These are phyloP conservation scores for Oryzias sinensis DNA, from an alignment of 2,797 vertebrate genomes.

Conservation along the genomic window DNA sequence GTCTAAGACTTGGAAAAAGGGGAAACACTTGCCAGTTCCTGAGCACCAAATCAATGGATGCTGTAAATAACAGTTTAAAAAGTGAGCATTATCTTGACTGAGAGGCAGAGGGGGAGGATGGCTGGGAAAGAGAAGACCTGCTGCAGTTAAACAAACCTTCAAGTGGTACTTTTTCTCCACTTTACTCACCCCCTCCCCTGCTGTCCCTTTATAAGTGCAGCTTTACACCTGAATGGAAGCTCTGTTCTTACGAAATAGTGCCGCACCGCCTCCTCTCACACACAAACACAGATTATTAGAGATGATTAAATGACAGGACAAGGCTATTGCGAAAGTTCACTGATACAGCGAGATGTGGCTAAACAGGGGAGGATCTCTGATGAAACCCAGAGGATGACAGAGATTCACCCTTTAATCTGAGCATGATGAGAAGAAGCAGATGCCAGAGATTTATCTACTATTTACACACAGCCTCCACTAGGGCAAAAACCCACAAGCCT, in stretches of 20 bases:
- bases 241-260: slow-evolving; percentile 27
- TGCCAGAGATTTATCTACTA: slow-evolving; percentile 58
- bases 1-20: slow-evolving; percentile 42
- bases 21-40: slow-evolving; percentile 58
- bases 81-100: slow-evolving; percentile 67
- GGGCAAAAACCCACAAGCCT: slow-evolving; percentile 25
- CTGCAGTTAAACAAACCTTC: slow-evolving; percentile 58
- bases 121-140: slow-evolving; percentile 43
- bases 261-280: slow-evolving; percentile 14
- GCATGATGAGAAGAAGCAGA: slow-evolving; percentile 62
- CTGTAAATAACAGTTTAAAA: slow-evolving; percentile 73
- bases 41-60: slow-evolving; percentile 67
- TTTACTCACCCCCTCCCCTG: slow-evolving; percentile 13
- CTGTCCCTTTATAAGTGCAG: slow-evolving; percentile 5
- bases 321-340: slow-evolving; percentile 23
- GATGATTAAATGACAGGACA: slow-evolving; percentile 62
- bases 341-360: slow-evolving; percentile 34
- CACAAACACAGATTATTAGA: slow-evolving; percentile 10
- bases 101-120: slow-evolving; percentile 25
- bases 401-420: slow-evolving; percentile 61
- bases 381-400: slow-evolving; percentile 49
- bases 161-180: slow-evolving; percentile 39
- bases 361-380: slow-evolving; percentile 47
- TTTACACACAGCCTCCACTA: slow-evolving; percentile 20
- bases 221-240: slow-evolving; percentile 43